Percentiles rank a stretch among this genome's conserved stretches.
These are phyloP conservation scores for Coleophora flavipennella DNA, from an alignment of 2,888 invertebrate genomes.

Conservation along the genomic window DNA sequence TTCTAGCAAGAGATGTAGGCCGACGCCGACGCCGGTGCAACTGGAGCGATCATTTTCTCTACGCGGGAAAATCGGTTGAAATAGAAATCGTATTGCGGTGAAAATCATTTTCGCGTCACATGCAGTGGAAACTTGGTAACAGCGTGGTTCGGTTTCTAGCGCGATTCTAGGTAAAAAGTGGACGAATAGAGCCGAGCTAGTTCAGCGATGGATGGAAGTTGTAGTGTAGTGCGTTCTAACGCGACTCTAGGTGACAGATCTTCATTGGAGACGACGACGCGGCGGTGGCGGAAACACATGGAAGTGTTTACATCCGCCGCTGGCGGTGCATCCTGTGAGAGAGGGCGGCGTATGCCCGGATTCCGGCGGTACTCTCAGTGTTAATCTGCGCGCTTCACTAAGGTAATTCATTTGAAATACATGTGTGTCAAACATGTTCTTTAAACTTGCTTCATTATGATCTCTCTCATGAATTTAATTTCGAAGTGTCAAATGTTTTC, in stretches of 20 bases:
- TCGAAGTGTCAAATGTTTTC: no score
- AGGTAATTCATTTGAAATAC: no score
- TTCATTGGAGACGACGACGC: no score
- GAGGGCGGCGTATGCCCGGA: conserved; percentile 16
- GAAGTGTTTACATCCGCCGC: conserved; percentile 61
- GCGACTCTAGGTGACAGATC: conserved; percentile 12
- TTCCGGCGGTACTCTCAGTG: conserved; percentile 6
- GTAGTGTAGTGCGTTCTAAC: background rate
- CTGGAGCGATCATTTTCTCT: conserved; percentile 70
- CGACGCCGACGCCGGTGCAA: conserved; percentile 59
- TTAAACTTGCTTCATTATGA: no score
- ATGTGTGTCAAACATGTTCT: no score
- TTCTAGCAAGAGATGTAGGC: conserved; percentile 72
- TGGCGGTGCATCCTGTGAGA: conserved; percentile 29
- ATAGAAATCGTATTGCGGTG: conserved; percentile 66
- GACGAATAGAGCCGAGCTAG: no score
- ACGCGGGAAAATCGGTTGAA: conserved; percentile 70
- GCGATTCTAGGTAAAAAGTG: background rate
- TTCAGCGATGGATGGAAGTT: background rate
- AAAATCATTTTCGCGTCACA: conserved; percentile 66
- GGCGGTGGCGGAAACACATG: conserved; percentile 47
- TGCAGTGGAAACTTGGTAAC: conserved; percentile 38
- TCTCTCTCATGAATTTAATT: no score
- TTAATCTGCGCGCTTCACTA: no score
- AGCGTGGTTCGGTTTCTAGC: background rate